phyloP scores from a whole-genome alignment of 1,140 invertebrate species.

The Cyrtorhinus lividipennis region DNA sequence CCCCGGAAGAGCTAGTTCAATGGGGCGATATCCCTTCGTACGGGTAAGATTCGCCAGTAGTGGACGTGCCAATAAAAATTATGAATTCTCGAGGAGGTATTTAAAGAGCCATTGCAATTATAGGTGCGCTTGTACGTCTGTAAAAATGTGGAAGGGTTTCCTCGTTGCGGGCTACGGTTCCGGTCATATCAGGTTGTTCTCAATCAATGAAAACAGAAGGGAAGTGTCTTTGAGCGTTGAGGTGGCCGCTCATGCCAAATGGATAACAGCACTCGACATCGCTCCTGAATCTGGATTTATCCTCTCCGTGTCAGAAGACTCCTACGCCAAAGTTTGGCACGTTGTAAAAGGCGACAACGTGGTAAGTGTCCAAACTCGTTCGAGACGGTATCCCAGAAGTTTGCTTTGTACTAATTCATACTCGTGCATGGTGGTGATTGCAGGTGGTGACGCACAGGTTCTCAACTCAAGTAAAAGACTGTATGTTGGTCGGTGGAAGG shows the following conservation, averaged over 20 bases:
- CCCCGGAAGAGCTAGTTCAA: constrained; percentile 22
- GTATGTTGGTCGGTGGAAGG: constrained; percentile 26
- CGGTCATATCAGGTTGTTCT: constrained; percentile 34
- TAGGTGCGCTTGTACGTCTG: constrained; percentile 25
- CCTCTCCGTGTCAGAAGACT: constrained; percentile 34
- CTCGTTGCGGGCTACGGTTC: constrained; percentile 33
- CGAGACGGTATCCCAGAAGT: background rate
- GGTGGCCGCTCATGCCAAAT: constrained; percentile 34
- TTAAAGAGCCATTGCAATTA: too few species aligned
- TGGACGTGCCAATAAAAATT: too few species aligned
- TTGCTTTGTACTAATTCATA: background rate
- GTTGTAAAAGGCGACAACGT: constrained; percentile 24
- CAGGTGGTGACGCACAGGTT: constrained; percentile 22
- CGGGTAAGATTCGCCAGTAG: constrained; percentile 20
- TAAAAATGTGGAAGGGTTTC: constrained; percentile 25
- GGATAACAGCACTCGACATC: constrained; percentile 34
- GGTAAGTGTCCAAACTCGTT: constrained; percentile 18
- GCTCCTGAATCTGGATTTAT: constrained; percentile 31
- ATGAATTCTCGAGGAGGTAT: too few species aligned
- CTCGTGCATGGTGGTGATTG: background rate
- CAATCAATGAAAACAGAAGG: constrained; percentile 16
- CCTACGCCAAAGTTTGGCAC: constrained; percentile 34
- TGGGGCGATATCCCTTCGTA: constrained; percentile 18
- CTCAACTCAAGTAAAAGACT: constrained; percentile 25
- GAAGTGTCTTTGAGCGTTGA: constrained; percentile 30